A percentile compares a stretch with the other conserved stretches of the same genome.
phyloP scores from a whole-genome alignment of 2,888 invertebrate genomes.

The Drosophila algonquin region DNA sequence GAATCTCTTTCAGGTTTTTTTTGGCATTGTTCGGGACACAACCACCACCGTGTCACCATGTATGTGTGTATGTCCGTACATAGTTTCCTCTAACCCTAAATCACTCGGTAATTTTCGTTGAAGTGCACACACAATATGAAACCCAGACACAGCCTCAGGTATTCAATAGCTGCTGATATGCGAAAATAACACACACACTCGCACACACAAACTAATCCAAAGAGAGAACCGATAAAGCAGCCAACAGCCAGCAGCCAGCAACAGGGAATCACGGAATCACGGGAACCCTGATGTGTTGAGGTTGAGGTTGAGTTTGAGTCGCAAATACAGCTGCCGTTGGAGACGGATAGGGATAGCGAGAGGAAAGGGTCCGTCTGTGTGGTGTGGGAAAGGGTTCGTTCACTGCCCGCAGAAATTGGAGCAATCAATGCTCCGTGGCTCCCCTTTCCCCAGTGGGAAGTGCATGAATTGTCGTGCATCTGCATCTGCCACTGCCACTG shows the following conservation, averaged over 20 bases:
- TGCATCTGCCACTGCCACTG: conserved; percentile 19
- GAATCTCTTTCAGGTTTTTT: conserved; percentile 19
- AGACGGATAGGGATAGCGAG: background rate
- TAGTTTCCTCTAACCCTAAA: conserved; percentile 7
- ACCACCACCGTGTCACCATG: conserved; percentile 1
- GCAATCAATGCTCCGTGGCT: conserved; percentile 58
- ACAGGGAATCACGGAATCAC: background rate
- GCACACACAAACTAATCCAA: background rate
- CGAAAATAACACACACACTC: conserved; percentile 34
- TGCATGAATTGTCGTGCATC: conserved; percentile 54
- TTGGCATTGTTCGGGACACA: conserved; percentile 24
- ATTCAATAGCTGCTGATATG: conserved; percentile 39
- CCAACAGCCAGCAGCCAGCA: conserved; percentile 3
- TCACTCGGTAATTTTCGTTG: background rate
- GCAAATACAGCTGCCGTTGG: conserved; percentile 64
- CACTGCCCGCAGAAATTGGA: conserved; percentile 80
- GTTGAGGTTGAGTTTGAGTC: conserved; percentile 28
- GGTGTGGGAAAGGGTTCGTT: conserved; percentile 29
- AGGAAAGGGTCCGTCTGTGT: conserved; percentile 10
- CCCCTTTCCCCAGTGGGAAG: conserved; percentile 26
- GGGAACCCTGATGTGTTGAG: conserved; percentile 33
- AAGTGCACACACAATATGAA: conserved; percentile 15
- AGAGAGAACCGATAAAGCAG: conserved; percentile 60
- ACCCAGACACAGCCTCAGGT: conserved; percentile 27
- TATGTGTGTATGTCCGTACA: no score